Percentiles rank a stretch among this genome's conserved stretches.
These are phyloP conservation scores for Jacana jacana DNA, from an alignment of 2,113 vertebrate species.

Conservation along the genomic window DNA sequence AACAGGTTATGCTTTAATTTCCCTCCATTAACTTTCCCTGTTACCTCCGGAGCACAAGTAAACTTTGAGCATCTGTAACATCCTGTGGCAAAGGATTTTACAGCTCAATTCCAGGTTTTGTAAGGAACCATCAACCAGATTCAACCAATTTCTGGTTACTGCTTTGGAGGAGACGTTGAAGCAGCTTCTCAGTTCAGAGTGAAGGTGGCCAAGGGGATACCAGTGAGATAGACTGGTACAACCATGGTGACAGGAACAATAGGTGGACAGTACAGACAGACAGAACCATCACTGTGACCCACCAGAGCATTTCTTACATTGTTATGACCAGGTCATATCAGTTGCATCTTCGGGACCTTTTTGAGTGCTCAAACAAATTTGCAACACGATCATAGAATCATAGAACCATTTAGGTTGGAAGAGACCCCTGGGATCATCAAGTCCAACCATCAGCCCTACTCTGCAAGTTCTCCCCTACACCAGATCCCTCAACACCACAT, in stretches of 20 bases:
- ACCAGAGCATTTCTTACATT: not conserved
- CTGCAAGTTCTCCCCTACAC: too few species aligned
- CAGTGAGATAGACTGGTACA: not conserved
- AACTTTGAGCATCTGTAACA: slow-evolving; percentile 1
- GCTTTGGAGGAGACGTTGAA: not conserved
- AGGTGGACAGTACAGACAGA: not conserved
- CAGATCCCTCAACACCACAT: too few species aligned
- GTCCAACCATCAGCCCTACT: too few species aligned
- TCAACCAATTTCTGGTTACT: not conserved
- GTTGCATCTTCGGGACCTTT: not conserved
- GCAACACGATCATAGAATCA: too few species aligned
- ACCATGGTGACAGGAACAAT: not conserved
- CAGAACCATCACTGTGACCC: not conserved
- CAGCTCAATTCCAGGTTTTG: slow-evolving; percentile 25
- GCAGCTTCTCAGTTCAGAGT: not conserved
- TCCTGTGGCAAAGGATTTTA: slow-evolving; percentile 23
- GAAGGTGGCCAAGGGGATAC: not conserved
- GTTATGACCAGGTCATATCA: not conserved
- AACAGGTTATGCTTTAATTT: slow-evolving; percentile 44
- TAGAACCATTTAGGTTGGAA: too few species aligned
- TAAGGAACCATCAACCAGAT: slow-evolving; percentile 12
- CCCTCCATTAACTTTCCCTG: slow-evolving; percentile 19
- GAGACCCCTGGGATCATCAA: too few species aligned
- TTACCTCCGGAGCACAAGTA: not conserved
- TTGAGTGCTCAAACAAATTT: not conserved